A percentile compares a stretch with the other conserved stretches of the same genome.
Conservation (phyloP, 1,140 invertebrate genomes). For the Tetranychus urticae region DNA sequence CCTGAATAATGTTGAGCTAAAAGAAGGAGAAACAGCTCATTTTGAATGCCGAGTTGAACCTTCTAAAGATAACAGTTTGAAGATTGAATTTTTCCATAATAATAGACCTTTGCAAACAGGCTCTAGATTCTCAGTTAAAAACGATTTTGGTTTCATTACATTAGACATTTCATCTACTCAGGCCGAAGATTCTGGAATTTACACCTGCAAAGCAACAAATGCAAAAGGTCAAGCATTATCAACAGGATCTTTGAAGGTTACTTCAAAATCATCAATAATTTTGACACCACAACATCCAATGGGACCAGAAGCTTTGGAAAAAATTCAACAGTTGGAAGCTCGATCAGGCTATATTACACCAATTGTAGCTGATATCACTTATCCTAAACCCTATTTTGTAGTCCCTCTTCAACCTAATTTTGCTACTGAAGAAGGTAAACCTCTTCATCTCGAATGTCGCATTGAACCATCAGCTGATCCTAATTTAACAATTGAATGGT, state of each 20-base stretch:
- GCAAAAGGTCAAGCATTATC: not conserved
- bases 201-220: slow-evolving; percentile 56
- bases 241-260: not conserved
- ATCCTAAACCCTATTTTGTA: slow-evolving; percentile 60
- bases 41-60: slow-evolving; percentile 89
- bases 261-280: not conserved
- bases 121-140: slow-evolving; percentile 58
- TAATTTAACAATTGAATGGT: slow-evolving; percentile 87
- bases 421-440: slow-evolving; percentile 54
- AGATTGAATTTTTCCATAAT: slow-evolving; percentile 93
- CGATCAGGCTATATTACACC: slow-evolving; percentile 16
- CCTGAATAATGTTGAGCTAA: slow-evolving; percentile 65
- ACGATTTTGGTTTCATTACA: slow-evolving; percentile 70
- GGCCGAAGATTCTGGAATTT: slow-evolving; percentile 57
- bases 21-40: slow-evolving; percentile 81
- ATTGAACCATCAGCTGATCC: slow-evolving; percentile 81
- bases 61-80: slow-evolving; percentile 82
- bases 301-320: slow-evolving; percentile 76
- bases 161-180: slow-evolving; percentile 67
- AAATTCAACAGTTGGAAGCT: slow-evolving; percentile 71
- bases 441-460: slow-evolving; percentile 80
- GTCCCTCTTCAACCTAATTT: slow-evolving; percentile 61
- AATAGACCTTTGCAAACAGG: slow-evolving; percentile 40
- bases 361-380: slow-evolving; percentile 41
- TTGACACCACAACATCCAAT: slow-evolving; percentile 23